These are phyloP conservation scores for Platypus cylindrus DNA, from an alignment of 2,888 invertebrate genomes.

Conservation along the genomic window DNA sequence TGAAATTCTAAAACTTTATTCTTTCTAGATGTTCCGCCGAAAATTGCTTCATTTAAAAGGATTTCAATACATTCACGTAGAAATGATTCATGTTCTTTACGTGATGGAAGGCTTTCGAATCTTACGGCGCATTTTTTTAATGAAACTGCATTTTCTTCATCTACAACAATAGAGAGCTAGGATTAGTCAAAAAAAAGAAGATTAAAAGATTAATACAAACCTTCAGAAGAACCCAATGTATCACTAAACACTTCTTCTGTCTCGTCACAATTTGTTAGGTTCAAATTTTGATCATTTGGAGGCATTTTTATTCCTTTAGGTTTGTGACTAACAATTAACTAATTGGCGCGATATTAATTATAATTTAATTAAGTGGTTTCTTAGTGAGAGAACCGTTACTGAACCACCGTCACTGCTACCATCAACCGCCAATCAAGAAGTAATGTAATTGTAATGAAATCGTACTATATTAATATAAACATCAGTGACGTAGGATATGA, in stretches of 20 bases:
- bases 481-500: no score
- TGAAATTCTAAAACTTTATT: conserved; percentile 73
- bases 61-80: conserved; percentile 57
- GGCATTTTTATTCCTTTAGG: no score
- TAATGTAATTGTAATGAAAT: no score
- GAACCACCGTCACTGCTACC: no score
- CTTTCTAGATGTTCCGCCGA: conserved; percentile 56
- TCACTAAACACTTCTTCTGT: conserved; percentile 27
- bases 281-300: conserved; percentile 24
- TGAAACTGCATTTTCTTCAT: conserved; percentile 25
- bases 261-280: no score
- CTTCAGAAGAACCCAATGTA: conserved; percentile 23
- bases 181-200: conserved; percentile 5
- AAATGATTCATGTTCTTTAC: conserved; percentile 57
- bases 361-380: no score
- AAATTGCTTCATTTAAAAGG: conserved; percentile 61
- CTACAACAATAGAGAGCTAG: conserved; percentile 21
- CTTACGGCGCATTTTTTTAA: conserved; percentile 17
- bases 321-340: no score
- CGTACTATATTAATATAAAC: no score
- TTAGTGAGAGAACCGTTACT: no score
- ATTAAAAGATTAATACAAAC: conserved; percentile 4
- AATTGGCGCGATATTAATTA: no score
- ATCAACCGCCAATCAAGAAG: no score
- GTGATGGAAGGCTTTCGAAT: conserved; percentile 51